A percentile compares a stretch with the other conserved stretches of the same genome.
phyloP scores from a whole-genome alignment of 2,888 invertebrate species.

The Drosophila neoperkinsi region DNA sequence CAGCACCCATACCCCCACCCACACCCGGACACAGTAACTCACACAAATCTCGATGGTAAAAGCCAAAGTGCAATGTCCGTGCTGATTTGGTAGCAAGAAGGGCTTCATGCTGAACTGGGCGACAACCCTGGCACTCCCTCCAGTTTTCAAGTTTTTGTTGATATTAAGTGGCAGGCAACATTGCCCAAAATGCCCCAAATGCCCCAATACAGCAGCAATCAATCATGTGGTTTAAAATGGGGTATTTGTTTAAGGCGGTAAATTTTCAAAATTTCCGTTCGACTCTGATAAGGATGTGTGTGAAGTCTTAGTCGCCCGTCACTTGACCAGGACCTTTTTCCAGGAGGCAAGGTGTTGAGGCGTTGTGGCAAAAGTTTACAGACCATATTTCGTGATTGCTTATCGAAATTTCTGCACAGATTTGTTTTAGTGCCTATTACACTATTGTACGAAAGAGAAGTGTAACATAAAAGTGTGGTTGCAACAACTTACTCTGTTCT shows the following conservation, averaged over 20 bases:
- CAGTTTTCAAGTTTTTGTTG: constrained; percentile 45
- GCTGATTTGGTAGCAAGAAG: constrained; percentile 71
- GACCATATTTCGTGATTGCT: constrained; percentile 36
- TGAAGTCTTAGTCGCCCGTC: constrained; percentile 38
- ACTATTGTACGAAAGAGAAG: not conserved
- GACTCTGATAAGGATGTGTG: constrained; percentile 51
- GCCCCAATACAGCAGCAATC: constrained; percentile 63
- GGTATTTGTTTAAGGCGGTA: constrained; percentile 76
- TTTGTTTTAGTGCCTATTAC: constrained; percentile 14
- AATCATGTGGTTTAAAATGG: constrained; percentile 80
- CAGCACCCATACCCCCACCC: not conserved
- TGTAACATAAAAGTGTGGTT: not conserved
- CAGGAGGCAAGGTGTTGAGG: constrained; percentile 42
- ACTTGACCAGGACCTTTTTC: constrained; percentile 49
- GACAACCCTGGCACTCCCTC: constrained; percentile 53
- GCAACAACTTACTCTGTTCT: not conserved
- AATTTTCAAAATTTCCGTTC: constrained; percentile 56
- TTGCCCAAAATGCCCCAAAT: constrained; percentile 1
- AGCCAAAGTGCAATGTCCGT: constrained; percentile 79
- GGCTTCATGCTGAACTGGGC: constrained; percentile 48
- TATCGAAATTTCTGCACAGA: constrained; percentile 31
- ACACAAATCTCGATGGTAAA: constrained; percentile 69
- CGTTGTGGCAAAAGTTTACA: constrained; percentile 48
- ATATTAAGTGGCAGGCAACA: constrained; percentile 54
- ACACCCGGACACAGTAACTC: constrained; percentile 1